Evolutionary conservation across 2,888 invertebrate genomes (phyloP).

Genomic region (Eupithecia dodoneata): DNA sequence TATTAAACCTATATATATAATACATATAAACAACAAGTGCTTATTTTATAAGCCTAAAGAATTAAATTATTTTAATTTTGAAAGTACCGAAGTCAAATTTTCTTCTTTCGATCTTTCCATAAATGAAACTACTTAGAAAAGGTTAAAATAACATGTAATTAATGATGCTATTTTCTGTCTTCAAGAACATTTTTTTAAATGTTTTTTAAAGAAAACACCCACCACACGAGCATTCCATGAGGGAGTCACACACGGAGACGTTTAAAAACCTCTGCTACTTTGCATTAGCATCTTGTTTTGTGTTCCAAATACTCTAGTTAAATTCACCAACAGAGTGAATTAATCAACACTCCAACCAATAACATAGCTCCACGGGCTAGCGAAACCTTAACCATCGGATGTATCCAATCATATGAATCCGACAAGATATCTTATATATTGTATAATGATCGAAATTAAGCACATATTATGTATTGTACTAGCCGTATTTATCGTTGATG

Average conservation of each 20-base stretch:
- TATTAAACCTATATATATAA: too few relatives aligned
- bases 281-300: slow-evolving; percentile 19
- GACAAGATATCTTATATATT: slow-evolving; percentile 1
- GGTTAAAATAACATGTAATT: too few relatives aligned
- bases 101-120: too few relatives aligned
- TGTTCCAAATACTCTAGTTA: slow-evolving; percentile 23
- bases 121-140: too few relatives aligned
- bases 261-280: background rate
- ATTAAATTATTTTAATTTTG: too few relatives aligned
- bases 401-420: slow-evolving; percentile 10
- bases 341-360: slow-evolving; percentile 31
- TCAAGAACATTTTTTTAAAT: too few relatives aligned
- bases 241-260: background rate
- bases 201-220: too few relatives aligned
- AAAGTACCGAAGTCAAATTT: too few relatives aligned
- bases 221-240: background rate
- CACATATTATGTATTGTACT: slow-evolving; percentile 19
- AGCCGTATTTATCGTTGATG: slow-evolving; percentile 30
- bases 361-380: slow-evolving; percentile 35
- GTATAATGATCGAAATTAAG: slow-evolving; percentile 24
- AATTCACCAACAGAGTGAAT: background rate
- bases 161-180: too few relatives aligned
- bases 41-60: too few relatives aligned
- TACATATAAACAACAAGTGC: too few relatives aligned
- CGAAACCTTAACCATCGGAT: slow-evolving; percentile 25